Conservation (phyloP, 2,113 vertebrate species). For the Hyaena hyaena region DNA sequence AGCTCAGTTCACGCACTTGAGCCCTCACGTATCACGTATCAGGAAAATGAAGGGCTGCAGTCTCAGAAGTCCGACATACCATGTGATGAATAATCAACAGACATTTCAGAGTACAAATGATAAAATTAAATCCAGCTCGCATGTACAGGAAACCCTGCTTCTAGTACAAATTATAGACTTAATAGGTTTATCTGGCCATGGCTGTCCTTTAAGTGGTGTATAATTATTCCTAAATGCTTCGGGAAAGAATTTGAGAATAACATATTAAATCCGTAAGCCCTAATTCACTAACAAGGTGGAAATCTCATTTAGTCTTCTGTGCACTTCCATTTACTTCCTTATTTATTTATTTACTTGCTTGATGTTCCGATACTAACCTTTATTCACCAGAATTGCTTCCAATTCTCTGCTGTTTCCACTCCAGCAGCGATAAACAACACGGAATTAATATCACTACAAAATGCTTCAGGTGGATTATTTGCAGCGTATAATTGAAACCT, state of each 20-base stretch:
- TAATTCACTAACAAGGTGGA: constrained; percentile 68
- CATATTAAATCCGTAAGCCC: constrained; percentile 62
- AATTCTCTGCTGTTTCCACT: constrained; percentile 26
- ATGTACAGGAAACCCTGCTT: constrained; percentile 65
- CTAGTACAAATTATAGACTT: constrained; percentile 70
- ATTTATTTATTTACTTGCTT: background rate
- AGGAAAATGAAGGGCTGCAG: background rate
- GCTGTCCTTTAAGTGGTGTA: constrained; percentile 61
- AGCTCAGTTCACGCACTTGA: background rate
- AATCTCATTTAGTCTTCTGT: constrained; percentile 60
- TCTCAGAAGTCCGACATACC: background rate
- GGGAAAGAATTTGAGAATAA: constrained; percentile 72
- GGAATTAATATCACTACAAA: background rate
- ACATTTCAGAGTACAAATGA: constrained; percentile 49
- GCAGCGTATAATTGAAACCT: constrained; percentile 2
- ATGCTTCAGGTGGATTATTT: background rate
- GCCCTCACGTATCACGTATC: background rate
- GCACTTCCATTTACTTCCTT: background rate
- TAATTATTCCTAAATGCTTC: constrained; percentile 75
- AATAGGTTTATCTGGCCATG: constrained; percentile 65
- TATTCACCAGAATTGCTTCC: constrained; percentile 39
- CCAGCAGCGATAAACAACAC: constrained; percentile 43
- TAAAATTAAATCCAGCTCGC: constrained; percentile 68
- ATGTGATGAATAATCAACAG: constrained; percentile 58
- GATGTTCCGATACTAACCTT: constrained; percentile 60